Conservation (phyloP, 2,797 vertebrate species). For the Petrocephalus sullivani region DNA sequence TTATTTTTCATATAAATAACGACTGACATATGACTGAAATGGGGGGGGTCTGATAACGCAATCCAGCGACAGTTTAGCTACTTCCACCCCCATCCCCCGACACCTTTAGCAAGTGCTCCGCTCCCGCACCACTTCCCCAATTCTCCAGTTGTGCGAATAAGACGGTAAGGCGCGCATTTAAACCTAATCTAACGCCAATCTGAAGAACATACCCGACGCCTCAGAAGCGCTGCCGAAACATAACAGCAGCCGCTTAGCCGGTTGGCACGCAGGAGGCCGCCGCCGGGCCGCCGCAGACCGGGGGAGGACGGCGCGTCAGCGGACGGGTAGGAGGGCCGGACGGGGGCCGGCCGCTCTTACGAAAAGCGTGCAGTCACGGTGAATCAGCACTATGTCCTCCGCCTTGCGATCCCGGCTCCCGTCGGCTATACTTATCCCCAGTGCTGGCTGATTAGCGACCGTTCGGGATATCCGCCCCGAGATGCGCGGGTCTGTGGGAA, state of each 20-base stretch:
- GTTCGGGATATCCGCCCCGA: not conserved
- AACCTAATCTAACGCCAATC: not conserved
- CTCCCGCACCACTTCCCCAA: conserved; percentile 44
- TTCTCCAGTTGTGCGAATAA: conserved; percentile 55
- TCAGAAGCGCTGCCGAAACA: not conserved
- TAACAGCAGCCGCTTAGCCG: too few relatives aligned
- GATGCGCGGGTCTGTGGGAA: not conserved
- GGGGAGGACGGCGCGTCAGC: conserved; percentile 42
- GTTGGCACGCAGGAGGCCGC: too few relatives aligned
- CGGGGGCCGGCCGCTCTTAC: conserved; percentile 35
- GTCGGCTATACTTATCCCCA: not conserved
- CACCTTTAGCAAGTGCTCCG: conserved; percentile 58
- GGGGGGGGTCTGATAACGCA: not conserved
- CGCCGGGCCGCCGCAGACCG: conserved; percentile 23
- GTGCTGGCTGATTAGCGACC: not conserved
- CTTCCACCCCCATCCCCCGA: conserved; percentile 41
- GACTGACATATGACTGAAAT: not conserved
- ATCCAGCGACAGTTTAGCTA: conserved; percentile 17
- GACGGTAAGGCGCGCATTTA: not conserved
- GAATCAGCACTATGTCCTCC: conserved; percentile 69
- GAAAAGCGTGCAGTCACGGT: conserved; percentile 67
- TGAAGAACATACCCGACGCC: not conserved
- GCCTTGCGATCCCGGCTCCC: not conserved
- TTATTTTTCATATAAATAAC: not conserved
- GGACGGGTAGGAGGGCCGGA: conserved; percentile 2